phyloP scores from a whole-genome alignment of 2,113 vertebrate species.

The Neomonachus schauinslandi region DNA sequence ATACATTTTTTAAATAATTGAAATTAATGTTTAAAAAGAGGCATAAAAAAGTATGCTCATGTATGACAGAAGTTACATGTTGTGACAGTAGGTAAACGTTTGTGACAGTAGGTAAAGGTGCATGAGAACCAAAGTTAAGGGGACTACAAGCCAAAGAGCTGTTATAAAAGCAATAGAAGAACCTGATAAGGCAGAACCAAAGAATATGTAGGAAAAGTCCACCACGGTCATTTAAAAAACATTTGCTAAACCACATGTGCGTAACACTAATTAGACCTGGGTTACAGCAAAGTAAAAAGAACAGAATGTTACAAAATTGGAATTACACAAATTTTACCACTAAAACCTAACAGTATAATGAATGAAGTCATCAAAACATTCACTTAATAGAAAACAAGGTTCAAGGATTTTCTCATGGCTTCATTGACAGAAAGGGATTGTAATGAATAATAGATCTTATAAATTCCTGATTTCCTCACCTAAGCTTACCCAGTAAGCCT shows the following conservation, averaged over 20 bases:
- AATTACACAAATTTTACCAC: slow-evolving; percentile 41
- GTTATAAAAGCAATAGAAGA: neutral
- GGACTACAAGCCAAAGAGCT: neutral
- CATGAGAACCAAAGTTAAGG: neutral
- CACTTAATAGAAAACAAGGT: slow-evolving; percentile 34
- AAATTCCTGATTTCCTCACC: slow-evolving; percentile 25
- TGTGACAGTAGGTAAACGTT: neutral
- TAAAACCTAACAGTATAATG: slow-evolving; percentile 53
- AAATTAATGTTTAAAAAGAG: slow-evolving; percentile 44
- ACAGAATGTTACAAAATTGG: slow-evolving; percentile 18
- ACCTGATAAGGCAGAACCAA: neutral
- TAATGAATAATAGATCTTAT: neutral
- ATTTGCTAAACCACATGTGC: neutral
- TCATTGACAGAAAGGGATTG: neutral
- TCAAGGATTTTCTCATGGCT: slow-evolving; percentile 25
- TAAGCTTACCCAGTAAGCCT: neutral
- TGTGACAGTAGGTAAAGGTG: neutral
- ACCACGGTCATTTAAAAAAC: neutral
- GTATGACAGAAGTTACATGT: neutral
- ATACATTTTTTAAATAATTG: neutral
- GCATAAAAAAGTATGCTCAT: neutral
- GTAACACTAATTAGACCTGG: neutral
- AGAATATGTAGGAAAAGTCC: neutral
- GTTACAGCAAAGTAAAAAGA: slow-evolving; percentile 47
- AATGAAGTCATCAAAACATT: slow-evolving; percentile 44